These are phyloP conservation scores for Otocyon megalotis DNA, from an alignment of 2,113 vertebrate species.

Conservation along the genomic window DNA sequence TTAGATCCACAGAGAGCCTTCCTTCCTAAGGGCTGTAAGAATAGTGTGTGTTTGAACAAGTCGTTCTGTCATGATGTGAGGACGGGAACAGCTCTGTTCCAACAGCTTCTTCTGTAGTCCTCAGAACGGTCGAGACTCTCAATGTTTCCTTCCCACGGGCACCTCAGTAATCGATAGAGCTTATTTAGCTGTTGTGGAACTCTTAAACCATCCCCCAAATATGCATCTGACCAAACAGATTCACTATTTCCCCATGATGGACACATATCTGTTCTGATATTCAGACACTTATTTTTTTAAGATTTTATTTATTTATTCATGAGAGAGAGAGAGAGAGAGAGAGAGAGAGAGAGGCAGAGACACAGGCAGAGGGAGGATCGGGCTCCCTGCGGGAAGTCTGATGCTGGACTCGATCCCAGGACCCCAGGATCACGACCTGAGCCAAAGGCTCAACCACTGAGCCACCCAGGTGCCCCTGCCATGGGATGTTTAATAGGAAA, in stretches of 20 bases:
- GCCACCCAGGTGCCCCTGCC: too few species aligned
- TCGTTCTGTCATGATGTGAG: neutral
- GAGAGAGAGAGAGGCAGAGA: too few species aligned
- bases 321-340: too few species aligned
- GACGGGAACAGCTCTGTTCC: too few species aligned
- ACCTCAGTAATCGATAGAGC: neutral
- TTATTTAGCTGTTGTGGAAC: neutral
- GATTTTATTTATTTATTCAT: too few species aligned
- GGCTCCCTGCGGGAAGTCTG: too few species aligned
- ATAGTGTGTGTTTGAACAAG: fast-evolving
- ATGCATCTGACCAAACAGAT: neutral
- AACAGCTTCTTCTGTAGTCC: neutral
- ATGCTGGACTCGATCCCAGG: too few species aligned
- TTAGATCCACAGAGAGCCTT: neutral
- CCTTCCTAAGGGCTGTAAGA: neutral
- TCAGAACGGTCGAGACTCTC: neutral
- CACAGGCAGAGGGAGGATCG: too few species aligned
- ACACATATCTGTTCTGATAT: neutral
- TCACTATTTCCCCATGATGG: too few species aligned
- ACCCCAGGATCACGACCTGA: too few species aligned
- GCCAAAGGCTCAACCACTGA: too few species aligned
- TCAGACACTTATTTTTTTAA: neutral
- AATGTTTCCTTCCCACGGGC: neutral
- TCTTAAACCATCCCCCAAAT: neutral
- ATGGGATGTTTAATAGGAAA: neutral